Evolutionary conservation across 2,113 vertebrate genomes (phyloP).

Genomic region (Tursiops truncatus): DNA sequence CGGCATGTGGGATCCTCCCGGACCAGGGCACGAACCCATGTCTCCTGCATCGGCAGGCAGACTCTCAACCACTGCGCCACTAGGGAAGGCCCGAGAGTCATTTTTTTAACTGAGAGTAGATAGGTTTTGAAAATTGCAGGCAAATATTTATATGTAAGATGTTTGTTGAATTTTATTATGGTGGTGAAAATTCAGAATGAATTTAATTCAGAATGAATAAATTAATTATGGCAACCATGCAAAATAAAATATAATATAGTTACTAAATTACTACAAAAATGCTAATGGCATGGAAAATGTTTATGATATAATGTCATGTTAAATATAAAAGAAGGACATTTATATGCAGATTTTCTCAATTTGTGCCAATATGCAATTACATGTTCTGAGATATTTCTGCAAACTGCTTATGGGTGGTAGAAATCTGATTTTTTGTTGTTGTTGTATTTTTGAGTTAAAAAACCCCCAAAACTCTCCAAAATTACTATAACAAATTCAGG

Average conservation of each 20-base stretch:
- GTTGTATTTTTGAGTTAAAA: neutral
- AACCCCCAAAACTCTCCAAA: neutral
- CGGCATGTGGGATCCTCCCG: too few relatives aligned
- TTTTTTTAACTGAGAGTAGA: neutral
- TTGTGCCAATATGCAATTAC: neutral
- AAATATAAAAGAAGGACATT: neutral
- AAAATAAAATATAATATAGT: neutral
- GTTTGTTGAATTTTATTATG: neutral
- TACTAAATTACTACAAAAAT: neutral
- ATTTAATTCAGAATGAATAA: neutral
- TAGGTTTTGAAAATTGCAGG: neutral
- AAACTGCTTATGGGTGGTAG: neutral
- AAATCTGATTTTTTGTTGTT: neutral
- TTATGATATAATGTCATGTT: neutral
- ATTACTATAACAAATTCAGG: neutral
- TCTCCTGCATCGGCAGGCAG: too few relatives aligned
- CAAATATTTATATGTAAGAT: neutral
- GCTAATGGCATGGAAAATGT: neutral
- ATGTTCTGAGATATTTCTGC: neutral
- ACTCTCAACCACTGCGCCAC: too few relatives aligned
- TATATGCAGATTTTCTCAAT: neutral
- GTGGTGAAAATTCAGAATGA: neutral
- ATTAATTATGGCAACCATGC: neutral
- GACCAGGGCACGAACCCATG: too few relatives aligned
- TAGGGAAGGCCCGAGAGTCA: neutral